Conservation (phyloP, 2,797 vertebrate genomes). For the Lacerta bilineata region DNA sequence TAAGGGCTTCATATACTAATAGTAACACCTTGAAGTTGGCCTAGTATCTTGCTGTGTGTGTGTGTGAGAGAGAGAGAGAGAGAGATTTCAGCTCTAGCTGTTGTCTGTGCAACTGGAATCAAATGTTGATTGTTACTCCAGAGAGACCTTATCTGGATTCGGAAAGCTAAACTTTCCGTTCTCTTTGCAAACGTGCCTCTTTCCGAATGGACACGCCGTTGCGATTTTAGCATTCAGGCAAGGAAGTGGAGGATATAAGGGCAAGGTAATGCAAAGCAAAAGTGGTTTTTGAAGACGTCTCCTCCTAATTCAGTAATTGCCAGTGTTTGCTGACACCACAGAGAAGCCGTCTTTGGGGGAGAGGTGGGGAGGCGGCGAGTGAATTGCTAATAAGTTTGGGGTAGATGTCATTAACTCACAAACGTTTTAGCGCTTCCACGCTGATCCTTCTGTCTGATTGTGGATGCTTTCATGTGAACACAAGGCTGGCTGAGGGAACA, state of each 20-base stretch:
- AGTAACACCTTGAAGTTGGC: no score
- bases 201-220: neutral
- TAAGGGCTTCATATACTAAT: no score
- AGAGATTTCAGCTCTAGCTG: no score
- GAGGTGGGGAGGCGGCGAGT: neutral
- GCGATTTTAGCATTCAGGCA: neutral
- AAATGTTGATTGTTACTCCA: neutral
- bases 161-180: neutral
- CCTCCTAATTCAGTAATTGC: constrained; percentile 11
- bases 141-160: neutral
- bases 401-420: constrained; percentile 29
- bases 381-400: neutral
- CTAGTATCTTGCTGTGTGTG: no score
- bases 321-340: neutral
- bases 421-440: constrained; percentile 4
- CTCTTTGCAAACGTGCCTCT: neutral
- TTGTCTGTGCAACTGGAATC: neutral
- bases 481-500: constrained; percentile 64
- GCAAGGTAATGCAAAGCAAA: neutral
- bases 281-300: neutral
- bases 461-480: constrained; percentile 45
- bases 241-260: neutral
- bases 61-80: neutral
- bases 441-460: constrained; percentile 47
- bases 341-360: neutral